Evolutionary conservation across 1,140 invertebrate species (phyloP), one percentile per base, ranked within the genome.

Genomic region (Latrodectus geometricus): DNA sequence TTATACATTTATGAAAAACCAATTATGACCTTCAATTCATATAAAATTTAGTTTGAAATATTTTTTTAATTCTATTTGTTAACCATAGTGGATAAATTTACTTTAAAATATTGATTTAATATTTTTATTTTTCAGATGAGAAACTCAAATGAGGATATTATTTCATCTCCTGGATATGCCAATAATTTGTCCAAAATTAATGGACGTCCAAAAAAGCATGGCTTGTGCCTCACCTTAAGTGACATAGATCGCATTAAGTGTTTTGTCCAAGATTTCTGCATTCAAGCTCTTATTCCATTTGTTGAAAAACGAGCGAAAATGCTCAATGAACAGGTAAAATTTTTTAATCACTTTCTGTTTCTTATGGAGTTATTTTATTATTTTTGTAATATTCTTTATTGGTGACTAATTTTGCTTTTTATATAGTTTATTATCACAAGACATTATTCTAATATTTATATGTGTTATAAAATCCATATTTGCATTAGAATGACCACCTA

Each of bases 221-320:
- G 97, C 79, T 91, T 93, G 86, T 95, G 94, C 90, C 92, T 99
- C 61, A 95, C 95, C 54, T 91, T 93, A 0, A 94, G 94, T 89
- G 97, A 99, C 92, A 91, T 96, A 48, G 96, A 98, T 89, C 94
- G 95, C 89, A 93, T 99, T 52, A 94, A 95, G 89, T 93, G 94
- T 76, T 95, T 98, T 90, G 94, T 98, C 50, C 94, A 96, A 89
- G 97, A 99, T 89, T 98, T 98, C 92, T 94, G 95, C 89, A 93
- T 94, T n/a, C 94, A 95, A 90, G 95, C 96, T 48, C 91, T 99
- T 50, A 92, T 99, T 81, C 97, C 97, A 50, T 96, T 97, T 91
- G 94, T 97, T 69, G 97, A 99, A 90, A 94, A 95, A 89, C 94
- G 96, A 91, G 96, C 99, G 89, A 93, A 93, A 88, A 92, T 94